Evolutionary conservation across 2,888 invertebrate genomes (phyloP).

Genomic region (Caenorhabditis sp.): DNA sequence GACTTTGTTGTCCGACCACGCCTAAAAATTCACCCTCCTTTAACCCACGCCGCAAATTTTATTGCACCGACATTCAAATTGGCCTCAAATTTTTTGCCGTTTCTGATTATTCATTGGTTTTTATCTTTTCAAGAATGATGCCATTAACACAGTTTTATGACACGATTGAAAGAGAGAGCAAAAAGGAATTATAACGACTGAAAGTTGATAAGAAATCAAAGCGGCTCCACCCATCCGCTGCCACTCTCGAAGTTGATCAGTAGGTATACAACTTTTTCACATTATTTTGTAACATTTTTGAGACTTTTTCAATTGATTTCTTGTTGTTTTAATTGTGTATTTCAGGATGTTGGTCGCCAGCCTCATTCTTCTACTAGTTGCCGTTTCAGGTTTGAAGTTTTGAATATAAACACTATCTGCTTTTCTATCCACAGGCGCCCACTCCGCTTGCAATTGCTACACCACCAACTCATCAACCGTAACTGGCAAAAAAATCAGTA

Average conservation of each 20-base stretch:
- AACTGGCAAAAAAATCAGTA: conserved; percentile 6
- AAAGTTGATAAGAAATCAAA: conserved; percentile 40
- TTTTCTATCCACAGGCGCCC: conserved; percentile 8
- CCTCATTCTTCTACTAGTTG: conserved; percentile 30
- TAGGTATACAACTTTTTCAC: conserved; percentile 15
- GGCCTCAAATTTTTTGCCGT: neutral
- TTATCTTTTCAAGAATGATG: conserved; percentile 51
- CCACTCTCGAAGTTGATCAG: neutral
- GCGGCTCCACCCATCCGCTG: conserved; percentile 39
- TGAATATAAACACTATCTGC: too few relatives aligned
- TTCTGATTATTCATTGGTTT: conserved; percentile 39
- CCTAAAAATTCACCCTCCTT: neutral
- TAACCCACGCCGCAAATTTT: too few relatives aligned
- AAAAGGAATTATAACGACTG: conserved; percentile 22
- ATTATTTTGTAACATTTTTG: neutral
- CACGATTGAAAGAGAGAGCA: conserved; percentile 39
- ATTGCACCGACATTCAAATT: conserved; percentile 2
- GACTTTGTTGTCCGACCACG: neutral
- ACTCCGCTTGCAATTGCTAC: conserved; percentile 36
- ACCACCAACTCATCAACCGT: neutral
- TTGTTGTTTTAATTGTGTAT: neutral
- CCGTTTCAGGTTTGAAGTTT: conserved; percentile 27
- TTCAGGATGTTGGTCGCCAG: conserved; percentile 42
- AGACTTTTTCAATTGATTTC: neutral
- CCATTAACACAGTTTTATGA: conserved; percentile 43